Evolutionary conservation across 1,140 invertebrate species (phyloP), one percentile per base, ranked within the genome.

Genomic region (Calliopsis andreniformis): DNA sequence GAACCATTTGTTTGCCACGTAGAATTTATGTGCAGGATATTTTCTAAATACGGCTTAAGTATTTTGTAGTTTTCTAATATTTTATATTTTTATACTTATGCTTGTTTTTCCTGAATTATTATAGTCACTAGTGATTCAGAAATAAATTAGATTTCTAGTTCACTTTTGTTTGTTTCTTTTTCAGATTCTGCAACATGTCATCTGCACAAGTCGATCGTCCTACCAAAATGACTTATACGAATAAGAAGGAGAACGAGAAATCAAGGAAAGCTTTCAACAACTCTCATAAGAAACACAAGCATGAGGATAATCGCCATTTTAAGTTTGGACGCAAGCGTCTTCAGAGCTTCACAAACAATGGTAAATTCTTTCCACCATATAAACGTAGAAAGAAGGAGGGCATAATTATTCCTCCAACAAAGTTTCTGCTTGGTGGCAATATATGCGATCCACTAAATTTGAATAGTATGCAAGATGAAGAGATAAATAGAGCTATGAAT

Each of bases 361-460:
- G 90, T 32, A 93, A 92, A 83, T 92, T 92, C 58, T 91, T 88
- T 75, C 89, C 89, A 4, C 91, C 91, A 0, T 94, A 95, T 79
- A 96, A 96, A 83, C 92, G 95, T 62, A 93, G 95, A 49, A 95
- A 95, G 79, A 96, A 96, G 83, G 95, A 95, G 77, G 94, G 93
- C 72, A 93, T 94, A 56, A 95, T 97, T 77, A 90, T 91, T 68
- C 95, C 97, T 42, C 97, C 98, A 0, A 98, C 97, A 3, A 98
- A 98, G 91, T 99, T 99, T 93, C 92, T 99, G 7, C 93, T 99
- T 1, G 98, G 98, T 61, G 98, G 98, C 23, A 99, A 98, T 88
- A 98, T 98, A 81, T 96, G 95, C 79, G 98, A 99, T 93, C 98
- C 98, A 0, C 91, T 99, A 14, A 99, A 99, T 93, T 92, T 99